These are phyloP conservation scores for Polietes domitor DNA, from an alignment of 2,888 invertebrate genomes.

Conservation along the genomic window DNA sequence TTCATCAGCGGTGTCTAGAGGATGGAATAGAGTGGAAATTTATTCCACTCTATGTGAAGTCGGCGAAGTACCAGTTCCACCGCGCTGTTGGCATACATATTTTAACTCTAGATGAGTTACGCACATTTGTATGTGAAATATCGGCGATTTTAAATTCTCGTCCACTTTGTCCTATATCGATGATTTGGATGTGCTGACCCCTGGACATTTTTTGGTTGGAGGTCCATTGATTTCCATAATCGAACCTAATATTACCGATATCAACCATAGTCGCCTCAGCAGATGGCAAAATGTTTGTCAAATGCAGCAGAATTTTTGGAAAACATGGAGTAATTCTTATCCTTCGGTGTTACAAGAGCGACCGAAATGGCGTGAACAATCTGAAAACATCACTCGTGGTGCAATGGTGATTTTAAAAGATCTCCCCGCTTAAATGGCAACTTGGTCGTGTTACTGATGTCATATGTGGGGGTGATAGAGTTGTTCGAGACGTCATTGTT, in stretches of 20 bases:
- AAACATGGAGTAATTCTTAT: background rate
- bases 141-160: background rate
- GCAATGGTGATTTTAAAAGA: background rate
- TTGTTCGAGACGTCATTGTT: background rate
- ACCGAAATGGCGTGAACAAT: background rate
- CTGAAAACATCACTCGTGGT: background rate
- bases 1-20: background rate
- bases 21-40: background rate
- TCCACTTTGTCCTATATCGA: background rate
- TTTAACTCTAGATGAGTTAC: background rate
- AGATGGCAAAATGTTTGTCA: background rate
- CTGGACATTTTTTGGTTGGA: background rate
- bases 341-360: background rate
- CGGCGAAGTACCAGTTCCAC: background rate
- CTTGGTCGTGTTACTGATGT: background rate
- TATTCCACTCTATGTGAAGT: background rate
- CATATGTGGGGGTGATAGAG: background rate
- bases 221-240: background rate
- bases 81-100: background rate
- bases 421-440: background rate
- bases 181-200: background rate
- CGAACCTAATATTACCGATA: background rate
- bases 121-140: background rate
- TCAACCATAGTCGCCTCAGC: background rate
- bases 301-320: slow-evolving; percentile 15